These are phyloP conservation scores for Delphinus delphis DNA, from an alignment of 2,113 vertebrate genomes.

Conservation along the genomic window DNA sequence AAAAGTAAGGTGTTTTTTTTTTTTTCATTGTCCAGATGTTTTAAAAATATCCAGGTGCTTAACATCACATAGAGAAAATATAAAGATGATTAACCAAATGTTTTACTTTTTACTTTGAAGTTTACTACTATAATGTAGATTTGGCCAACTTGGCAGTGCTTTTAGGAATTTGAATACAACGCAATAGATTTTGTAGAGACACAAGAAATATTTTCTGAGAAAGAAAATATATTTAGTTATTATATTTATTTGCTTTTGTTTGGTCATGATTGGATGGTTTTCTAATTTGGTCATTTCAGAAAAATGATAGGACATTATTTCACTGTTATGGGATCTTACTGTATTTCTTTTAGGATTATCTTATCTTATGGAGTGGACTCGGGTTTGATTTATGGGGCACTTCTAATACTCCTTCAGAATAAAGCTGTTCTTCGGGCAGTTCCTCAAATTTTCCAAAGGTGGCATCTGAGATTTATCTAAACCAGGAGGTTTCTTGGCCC, in stretches of 20 bases:
- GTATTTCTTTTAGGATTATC: slow-evolving; percentile 73
- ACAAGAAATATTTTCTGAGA: slow-evolving; percentile 50
- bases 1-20: background rate
- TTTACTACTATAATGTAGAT: slow-evolving; percentile 26
- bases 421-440: slow-evolving; percentile 82
- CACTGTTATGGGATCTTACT: slow-evolving; percentile 59
- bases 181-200: slow-evolving; percentile 9
- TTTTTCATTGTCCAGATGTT: slow-evolving; percentile 46
- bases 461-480: slow-evolving; percentile 86
- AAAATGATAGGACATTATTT: slow-evolving; percentile 52
- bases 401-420: slow-evolving; percentile 80
- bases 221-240: background rate
- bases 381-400: slow-evolving; percentile 69
- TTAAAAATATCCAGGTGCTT: slow-evolving; percentile 56
- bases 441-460: slow-evolving; percentile 85
- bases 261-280: slow-evolving; percentile 44
- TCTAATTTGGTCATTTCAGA: slow-evolving; percentile 44
- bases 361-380: slow-evolving; percentile 53
- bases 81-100: slow-evolving; percentile 43
- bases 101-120: slow-evolving; percentile 59
- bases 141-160: slow-evolving; percentile 30
- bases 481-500: slow-evolving; percentile 85
- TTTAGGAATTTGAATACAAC: slow-evolving; percentile 41
- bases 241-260: slow-evolving; percentile 51
- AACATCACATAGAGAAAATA: slow-evolving; percentile 49